phyloP scores from a whole-genome alignment of 2,888 invertebrate species.

The Melanchra persicariae region DNA sequence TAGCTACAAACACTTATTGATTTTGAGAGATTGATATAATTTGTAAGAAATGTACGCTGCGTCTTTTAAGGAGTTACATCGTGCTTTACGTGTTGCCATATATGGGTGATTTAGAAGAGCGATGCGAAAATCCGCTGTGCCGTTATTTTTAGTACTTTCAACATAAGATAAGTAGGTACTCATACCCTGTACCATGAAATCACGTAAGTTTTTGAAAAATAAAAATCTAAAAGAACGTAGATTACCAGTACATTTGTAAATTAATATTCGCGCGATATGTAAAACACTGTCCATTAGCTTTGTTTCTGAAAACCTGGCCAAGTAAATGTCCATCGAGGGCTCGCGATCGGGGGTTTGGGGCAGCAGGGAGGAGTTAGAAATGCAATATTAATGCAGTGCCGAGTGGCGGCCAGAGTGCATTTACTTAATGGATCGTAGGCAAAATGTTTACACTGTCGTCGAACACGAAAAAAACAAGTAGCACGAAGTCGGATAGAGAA shows the following conservation, averaged over 20 bases:
- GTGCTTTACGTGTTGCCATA: conserved; percentile 11
- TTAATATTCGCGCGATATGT: conserved; percentile 51
- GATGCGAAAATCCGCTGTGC: neutral
- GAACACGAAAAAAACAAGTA: conserved; percentile 81
- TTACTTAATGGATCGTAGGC: conserved; percentile 89
- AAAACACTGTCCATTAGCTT: conserved; percentile 71
- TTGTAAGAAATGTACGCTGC: conserved; percentile 74
- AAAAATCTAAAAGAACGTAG: conserved; percentile 23
- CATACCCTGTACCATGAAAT: neutral
- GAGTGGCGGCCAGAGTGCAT: conserved; percentile 87
- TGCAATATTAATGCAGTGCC: conserved; percentile 92
- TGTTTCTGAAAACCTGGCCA: conserved; percentile 71
- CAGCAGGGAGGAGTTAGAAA: conserved; percentile 85
- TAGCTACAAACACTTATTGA: conserved; percentile 90
- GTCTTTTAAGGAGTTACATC: conserved; percentile 46
- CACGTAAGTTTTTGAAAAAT: neutral
- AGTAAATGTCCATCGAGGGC: conserved; percentile 70
- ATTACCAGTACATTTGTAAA: conserved; percentile 36
- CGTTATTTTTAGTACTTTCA: conserved; percentile 5
- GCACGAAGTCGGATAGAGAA: conserved; percentile 79
- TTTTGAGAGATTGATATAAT: conserved; percentile 87
- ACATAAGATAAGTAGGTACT: neutral
- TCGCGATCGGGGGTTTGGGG: conserved; percentile 71
- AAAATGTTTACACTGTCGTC: conserved; percentile 87
- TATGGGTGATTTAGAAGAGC: conserved; percentile 4